These are phyloP conservation scores for Caenorhabditis tropicalis DNA, from an alignment of 1,140 invertebrate genomes.

Conservation along the genomic window DNA sequence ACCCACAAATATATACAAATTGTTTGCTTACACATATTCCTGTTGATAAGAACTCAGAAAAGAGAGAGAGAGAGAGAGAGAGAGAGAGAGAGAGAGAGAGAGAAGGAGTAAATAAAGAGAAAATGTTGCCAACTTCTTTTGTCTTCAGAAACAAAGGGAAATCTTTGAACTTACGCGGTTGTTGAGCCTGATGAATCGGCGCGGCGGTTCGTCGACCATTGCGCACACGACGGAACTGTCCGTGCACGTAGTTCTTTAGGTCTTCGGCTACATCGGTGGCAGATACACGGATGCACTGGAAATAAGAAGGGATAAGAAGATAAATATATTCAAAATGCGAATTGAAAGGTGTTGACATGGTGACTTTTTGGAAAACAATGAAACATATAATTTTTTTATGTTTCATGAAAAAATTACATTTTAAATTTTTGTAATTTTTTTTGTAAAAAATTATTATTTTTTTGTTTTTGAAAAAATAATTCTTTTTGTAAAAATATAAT, in stretches of 20 bases:
- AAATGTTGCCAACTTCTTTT: not conserved
- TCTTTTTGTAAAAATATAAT: too few species aligned
- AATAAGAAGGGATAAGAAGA: slow-evolving; percentile 35
- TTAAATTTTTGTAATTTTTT: too few species aligned
- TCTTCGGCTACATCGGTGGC: slow-evolving; percentile 69
- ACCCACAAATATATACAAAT: too few species aligned
- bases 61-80: not conserved
- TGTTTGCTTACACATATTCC: too few species aligned
- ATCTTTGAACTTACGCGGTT: slow-evolving; percentile 31
- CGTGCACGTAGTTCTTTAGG: slow-evolving; percentile 62
- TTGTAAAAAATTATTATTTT: too few species aligned
- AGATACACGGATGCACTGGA: slow-evolving; percentile 67
- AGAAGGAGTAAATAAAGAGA: not conserved
- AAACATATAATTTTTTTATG: too few species aligned
- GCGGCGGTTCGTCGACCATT: slow-evolving; percentile 56
- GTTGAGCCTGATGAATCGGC: slow-evolving; percentile 32
- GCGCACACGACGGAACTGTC: slow-evolving; percentile 67
- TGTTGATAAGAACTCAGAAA: too few species aligned
- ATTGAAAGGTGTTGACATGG: too few species aligned
- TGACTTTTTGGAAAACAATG: too few species aligned
- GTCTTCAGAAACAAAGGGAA: not conserved
- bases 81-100: not conserved
- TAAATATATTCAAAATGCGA: not conserved
- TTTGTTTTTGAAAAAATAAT: too few species aligned
- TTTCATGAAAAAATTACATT: too few species aligned